A percentile compares a stretch with the other conserved stretches of the same genome.
phyloP scores from a whole-genome alignment of 1,140 invertebrate species.

The Habropoda laboriosa region DNA sequence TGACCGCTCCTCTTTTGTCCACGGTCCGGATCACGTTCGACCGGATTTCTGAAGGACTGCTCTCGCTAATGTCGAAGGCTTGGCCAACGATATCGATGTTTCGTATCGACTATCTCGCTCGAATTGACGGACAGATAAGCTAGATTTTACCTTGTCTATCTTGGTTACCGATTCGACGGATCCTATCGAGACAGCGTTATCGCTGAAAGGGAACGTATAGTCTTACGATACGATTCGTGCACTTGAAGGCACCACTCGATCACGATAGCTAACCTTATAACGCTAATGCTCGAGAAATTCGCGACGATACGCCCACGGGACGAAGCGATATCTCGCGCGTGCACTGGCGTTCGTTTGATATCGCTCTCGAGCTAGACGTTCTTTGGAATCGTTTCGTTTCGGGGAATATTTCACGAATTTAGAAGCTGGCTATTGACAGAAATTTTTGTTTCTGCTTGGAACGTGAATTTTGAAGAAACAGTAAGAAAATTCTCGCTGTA shows the following conservation, averaged over 20 bases:
- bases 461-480: too few relatives aligned
- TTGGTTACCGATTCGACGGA: slow-evolving; percentile 16
- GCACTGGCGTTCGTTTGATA: background rate
- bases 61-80: slow-evolving; percentile 46
- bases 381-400: too few relatives aligned
- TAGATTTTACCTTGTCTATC: slow-evolving; percentile 36
- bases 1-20: slow-evolving; percentile 58
- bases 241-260: background rate
- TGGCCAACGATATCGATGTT: slow-evolving; percentile 32
- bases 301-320: slow-evolving; percentile 17
- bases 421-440: too few relatives aligned
- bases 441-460: too few relatives aligned
- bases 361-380: background rate
- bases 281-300: slow-evolving; percentile 16
- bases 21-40: slow-evolving; percentile 63
- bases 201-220: background rate
- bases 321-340: background rate
- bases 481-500: too few relatives aligned
- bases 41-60: slow-evolving; percentile 65
- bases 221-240: background rate
- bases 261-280: background rate
- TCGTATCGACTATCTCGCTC: slow-evolving; percentile 31
- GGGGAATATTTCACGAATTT: too few relatives aligned
- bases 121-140: too few relatives aligned
- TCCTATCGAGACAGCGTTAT: slow-evolving; percentile 15